Conservation (phyloP, 2,113 vertebrate species). For the Ptilorrhoa leucosticta region DNA sequence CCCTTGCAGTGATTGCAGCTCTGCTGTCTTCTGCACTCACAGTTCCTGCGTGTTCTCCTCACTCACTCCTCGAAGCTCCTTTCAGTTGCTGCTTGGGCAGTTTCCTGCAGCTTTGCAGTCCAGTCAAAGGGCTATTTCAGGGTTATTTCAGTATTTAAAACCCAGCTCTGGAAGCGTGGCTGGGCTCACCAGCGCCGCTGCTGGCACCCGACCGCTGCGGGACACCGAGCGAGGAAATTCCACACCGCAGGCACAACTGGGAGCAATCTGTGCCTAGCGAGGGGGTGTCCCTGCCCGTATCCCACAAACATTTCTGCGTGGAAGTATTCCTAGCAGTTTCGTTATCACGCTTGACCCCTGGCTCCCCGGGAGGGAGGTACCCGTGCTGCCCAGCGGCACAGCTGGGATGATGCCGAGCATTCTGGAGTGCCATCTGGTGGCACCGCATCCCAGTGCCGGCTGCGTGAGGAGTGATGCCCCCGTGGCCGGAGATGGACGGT, state of each 20-base stretch:
- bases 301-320: not conserved
- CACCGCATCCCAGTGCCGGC: not conserved
- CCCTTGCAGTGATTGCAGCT: not conserved
- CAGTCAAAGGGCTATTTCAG: too few species aligned
- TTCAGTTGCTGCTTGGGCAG: not conserved
- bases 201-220: rapidly evolving
- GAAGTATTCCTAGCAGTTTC: rapidly evolving
- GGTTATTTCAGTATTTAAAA: rapidly evolving
- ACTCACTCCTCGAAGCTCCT: not conserved
- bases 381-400: not conserved
- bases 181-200: rapidly evolving
- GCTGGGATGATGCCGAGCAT: not conserved
- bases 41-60: not conserved
- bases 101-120: not conserved
- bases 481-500: rapidly evolving
- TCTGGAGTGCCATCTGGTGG: not conserved
- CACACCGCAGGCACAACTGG: rapidly evolving
- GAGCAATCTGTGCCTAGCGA: rapidly evolving
- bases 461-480: rapidly evolving
- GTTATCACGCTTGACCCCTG: not conserved
- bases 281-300: rapidly evolving
- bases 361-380: not conserved
- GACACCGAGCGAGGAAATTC: rapidly evolving
- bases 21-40: not conserved
- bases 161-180: rapidly evolving